Percentiles rank a stretch among this genome's conserved stretches.
phyloP scores from a whole-genome alignment of 2,888 invertebrate genomes.

The Nemapogon koenigi region DNA sequence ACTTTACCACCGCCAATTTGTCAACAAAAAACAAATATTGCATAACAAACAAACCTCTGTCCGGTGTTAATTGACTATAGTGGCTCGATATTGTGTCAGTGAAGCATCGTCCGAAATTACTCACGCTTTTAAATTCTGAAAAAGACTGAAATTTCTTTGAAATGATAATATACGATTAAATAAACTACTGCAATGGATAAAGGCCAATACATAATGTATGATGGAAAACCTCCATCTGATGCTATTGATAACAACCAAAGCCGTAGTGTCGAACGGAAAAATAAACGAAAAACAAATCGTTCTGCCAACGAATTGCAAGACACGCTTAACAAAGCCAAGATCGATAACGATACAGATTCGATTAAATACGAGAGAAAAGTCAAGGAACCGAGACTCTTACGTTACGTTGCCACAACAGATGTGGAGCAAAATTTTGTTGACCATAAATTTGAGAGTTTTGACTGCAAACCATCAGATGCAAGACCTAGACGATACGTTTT shows the following conservation, averaged over 20 bases:
- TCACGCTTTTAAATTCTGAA: no score
- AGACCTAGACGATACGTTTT: conserved; percentile 42
- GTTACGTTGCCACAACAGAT: conserved; percentile 49
- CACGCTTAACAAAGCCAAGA: conserved; percentile 36
- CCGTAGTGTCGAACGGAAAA: conserved; percentile 39
- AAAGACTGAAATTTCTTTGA: no score
- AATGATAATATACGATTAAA: no score
- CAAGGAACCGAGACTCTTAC: conserved; percentile 46
- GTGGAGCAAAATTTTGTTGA: conserved; percentile 45
- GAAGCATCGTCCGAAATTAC: no score
- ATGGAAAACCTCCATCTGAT: conserved; percentile 47
- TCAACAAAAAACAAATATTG: no score
- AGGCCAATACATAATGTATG: conserved; percentile 54
- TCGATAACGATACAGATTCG: conserved; percentile 55
- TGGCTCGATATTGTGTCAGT: no score
- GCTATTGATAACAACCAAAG: conserved; percentile 49
- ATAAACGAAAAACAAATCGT: conserved; percentile 30
- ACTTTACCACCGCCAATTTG: no score
- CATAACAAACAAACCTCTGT: no score
- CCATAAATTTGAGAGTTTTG: conserved; percentile 52
- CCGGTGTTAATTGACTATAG: no score
- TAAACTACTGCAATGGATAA: conserved; percentile 63
- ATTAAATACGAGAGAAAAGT: conserved; percentile 49
- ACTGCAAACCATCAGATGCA: conserved; percentile 41
- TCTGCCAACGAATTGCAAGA: conserved; percentile 43